Conservation (phyloP, 2,888 invertebrate genomes). For the Lycocerus yunnanus region DNA sequence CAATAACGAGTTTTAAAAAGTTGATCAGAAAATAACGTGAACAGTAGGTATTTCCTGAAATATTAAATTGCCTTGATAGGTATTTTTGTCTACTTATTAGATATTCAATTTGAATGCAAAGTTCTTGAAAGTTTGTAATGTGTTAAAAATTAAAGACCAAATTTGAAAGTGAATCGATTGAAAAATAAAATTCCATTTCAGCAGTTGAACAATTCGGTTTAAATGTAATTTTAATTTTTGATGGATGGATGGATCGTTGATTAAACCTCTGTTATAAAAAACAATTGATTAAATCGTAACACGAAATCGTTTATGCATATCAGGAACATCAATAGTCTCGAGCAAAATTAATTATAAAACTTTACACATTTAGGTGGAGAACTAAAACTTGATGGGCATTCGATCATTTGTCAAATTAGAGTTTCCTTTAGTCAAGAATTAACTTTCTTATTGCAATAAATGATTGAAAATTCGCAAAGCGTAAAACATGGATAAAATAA, state of each 20-base stretch:
- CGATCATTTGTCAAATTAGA: not conserved
- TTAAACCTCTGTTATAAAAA: not conserved
- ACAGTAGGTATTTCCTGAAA: not conserved
- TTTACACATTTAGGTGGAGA: not conserved
- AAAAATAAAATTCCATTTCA: not conserved
- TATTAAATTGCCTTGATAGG: not conserved
- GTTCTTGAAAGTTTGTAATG: not conserved
- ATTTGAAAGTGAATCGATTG: not conserved
- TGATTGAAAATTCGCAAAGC: not conserved
- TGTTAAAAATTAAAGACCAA: not conserved
- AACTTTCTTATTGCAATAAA: not conserved
- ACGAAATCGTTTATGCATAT: not conserved
- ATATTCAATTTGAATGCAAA: not conserved
- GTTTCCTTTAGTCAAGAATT: not conserved
- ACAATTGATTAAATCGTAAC: not conserved
- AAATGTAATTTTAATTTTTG: not conserved
- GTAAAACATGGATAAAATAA: not conserved
- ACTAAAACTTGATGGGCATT: not conserved
- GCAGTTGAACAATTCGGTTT: not conserved
- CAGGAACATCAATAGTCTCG: not conserved
- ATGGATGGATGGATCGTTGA: not conserved
- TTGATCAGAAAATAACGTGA: not conserved
- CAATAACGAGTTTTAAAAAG: not conserved
- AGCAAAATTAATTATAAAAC: not conserved
- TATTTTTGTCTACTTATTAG: not conserved